Conservation (phyloP, 64 coral and sea anemone species). For the Platygyra sinensis region DNA sequence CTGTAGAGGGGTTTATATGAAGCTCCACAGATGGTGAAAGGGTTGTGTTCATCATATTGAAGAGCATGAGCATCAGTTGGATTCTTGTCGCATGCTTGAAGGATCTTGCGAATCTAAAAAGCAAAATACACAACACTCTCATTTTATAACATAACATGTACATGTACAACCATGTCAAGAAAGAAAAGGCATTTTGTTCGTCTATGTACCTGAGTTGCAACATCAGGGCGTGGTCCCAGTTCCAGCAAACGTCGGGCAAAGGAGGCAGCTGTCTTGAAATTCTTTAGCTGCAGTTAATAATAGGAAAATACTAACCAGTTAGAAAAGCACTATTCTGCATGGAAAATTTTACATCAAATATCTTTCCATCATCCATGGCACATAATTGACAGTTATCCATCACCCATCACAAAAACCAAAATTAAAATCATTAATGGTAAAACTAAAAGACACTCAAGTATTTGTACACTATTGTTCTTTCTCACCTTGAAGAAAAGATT, state of each 20-base stretch:
- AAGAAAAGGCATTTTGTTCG: neutral
- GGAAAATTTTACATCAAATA: no score
- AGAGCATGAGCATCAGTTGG: conserved; percentile 82
- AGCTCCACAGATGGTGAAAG: conserved; percentile 85
- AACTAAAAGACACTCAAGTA: no score
- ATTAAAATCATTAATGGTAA: no score
- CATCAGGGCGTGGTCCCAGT: conserved; percentile 95
- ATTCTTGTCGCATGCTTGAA: conserved; percentile 99
- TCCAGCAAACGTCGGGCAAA: conserved; percentile 95
- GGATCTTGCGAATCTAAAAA: conserved; percentile 93
- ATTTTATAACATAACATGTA: neutral
- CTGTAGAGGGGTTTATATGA: conserved; percentile 96
- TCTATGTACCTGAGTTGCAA: conserved; percentile 83
- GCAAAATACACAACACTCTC: neutral
- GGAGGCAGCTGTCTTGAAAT: conserved; percentile 95
- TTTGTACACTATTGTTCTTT: no score
- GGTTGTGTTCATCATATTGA: conserved; percentile 92
- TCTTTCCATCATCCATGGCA: no score
- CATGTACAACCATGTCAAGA: neutral
- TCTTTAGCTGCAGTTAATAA: conserved; percentile 74
- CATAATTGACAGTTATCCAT: no score
- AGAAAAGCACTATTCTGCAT: no score
- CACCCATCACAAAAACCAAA: no score
- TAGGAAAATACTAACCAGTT: neutral
- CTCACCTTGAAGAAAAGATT: conserved; percentile 99